Evolutionary conservation across 2,888 invertebrate species (phyloP).

Genomic region (Tineola bisselliella): DNA sequence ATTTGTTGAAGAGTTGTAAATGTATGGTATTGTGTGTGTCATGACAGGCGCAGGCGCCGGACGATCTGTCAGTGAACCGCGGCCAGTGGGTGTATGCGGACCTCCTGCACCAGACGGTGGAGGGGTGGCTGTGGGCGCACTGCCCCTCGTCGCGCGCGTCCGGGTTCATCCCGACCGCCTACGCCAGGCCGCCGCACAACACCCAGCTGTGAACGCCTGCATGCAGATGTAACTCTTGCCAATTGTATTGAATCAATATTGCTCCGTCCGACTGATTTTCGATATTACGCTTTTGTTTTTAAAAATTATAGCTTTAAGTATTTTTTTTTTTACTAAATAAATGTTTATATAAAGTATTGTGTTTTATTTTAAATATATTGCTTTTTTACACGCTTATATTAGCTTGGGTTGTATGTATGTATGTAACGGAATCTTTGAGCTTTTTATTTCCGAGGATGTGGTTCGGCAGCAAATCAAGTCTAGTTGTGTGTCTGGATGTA

Average conservation of each 20-base stretch:
- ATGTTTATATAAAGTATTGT: neutral
- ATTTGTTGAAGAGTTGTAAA: too few species aligned
- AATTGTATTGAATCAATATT: neutral
- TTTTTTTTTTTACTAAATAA: slow-evolving; percentile 13
- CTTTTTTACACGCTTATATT: too few species aligned
- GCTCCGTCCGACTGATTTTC: slow-evolving; percentile 56
- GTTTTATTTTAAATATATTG: neutral
- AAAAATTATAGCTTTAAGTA: slow-evolving; percentile 23
- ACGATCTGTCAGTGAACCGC: slow-evolving; percentile 88
- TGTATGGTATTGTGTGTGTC: slow-evolving; percentile 15
- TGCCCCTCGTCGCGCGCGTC: slow-evolving; percentile 92
- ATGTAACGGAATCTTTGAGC: too few species aligned
- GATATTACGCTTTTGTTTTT: slow-evolving; percentile 36
- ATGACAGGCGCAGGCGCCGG: slow-evolving; percentile 85
- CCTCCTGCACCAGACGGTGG: slow-evolving; percentile 90
- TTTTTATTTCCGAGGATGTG: too few species aligned
- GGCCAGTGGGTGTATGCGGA: slow-evolving; percentile 98
- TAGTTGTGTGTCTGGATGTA: too few species aligned
- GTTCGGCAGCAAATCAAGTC: too few species aligned
- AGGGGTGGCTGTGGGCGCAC: slow-evolving; percentile 96
- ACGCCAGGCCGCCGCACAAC: slow-evolving; percentile 92
- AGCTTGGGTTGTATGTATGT: too few species aligned
- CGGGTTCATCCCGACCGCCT: slow-evolving; percentile 95
- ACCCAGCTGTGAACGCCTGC: slow-evolving; percentile 44
- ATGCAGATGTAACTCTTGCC: neutral